These are phyloP conservation scores for Myripristis murdjan DNA, from an alignment of 2,797 vertebrate genomes.

Conservation along the genomic window DNA sequence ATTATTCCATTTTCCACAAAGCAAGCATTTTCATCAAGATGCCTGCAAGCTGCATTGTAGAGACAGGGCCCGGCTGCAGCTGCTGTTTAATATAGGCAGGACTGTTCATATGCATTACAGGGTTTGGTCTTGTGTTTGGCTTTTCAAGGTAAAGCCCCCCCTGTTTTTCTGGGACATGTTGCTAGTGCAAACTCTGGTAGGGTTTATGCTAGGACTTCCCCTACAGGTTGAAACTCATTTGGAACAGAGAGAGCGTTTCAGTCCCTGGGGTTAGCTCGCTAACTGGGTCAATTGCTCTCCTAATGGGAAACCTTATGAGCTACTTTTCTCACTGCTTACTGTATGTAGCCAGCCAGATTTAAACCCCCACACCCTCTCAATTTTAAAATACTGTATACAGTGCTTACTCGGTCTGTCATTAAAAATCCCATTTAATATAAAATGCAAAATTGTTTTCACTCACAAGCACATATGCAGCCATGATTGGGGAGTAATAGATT, in stretches of 20 bases:
- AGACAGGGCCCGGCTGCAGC: not conserved
- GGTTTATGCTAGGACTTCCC: conserved; percentile 71
- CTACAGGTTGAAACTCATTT: conserved; percentile 73
- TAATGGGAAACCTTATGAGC: conserved; percentile 63
- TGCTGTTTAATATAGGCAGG: not conserved
- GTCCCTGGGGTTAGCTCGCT: conserved; percentile 60
- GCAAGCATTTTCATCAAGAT: not conserved
- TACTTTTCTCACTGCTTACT: conserved; percentile 35
- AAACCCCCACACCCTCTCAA: conserved; percentile 5
- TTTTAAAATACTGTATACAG: conserved; percentile 28
- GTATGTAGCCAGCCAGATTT: conserved; percentile 1
- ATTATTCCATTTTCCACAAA: conserved; percentile 7
- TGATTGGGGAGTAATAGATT: not conserved
- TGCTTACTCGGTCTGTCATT: not conserved
- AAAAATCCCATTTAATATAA: not conserved
- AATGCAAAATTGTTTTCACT: not conserved
- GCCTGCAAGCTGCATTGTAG: not conserved
- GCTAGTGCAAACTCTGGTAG: conserved; percentile 17
- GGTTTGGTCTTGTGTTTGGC: conserved; percentile 4
- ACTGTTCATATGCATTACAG: not conserved
- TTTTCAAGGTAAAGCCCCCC: conserved; percentile 42
- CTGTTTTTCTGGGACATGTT: conserved; percentile 56
- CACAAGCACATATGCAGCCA: not conserved
- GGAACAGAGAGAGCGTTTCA: conserved; percentile 44
- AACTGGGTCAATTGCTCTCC: conserved; percentile 75